phyloP scores from a whole-genome alignment of 2,888 invertebrate genomes.

The Drosophila nr. medialis region DNA sequence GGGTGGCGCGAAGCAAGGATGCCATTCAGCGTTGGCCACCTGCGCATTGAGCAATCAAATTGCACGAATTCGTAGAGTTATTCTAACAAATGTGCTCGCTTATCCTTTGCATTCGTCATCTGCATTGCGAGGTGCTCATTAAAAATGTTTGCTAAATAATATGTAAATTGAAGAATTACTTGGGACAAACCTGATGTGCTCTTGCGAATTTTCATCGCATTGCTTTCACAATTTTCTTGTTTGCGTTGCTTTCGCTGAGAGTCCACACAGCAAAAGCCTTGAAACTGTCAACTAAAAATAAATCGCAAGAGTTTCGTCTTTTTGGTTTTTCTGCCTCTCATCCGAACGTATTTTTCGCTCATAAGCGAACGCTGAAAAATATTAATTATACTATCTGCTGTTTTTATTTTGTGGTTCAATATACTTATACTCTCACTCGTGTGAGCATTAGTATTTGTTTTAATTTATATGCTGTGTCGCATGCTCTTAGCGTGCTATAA shows the following conservation, averaged over 20 bases:
- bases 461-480: slow-evolving; percentile 60
- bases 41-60: slow-evolving; percentile 65
- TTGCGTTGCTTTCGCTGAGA: slow-evolving; percentile 52
- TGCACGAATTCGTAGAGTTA: slow-evolving; percentile 50
- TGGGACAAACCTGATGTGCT: slow-evolving; percentile 1
- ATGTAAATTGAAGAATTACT: slow-evolving; percentile 42
- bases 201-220: slow-evolving; percentile 46
- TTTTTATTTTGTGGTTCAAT: slow-evolving; percentile 42
- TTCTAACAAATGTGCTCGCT: slow-evolving; percentile 16
- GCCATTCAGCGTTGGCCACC: slow-evolving; percentile 20
- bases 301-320: slow-evolving; percentile 61
- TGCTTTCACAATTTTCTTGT: slow-evolving; percentile 39
- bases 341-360: slow-evolving; percentile 14
- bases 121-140: slow-evolving; percentile 46
- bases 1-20: not conserved
- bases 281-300: slow-evolving; percentile 80
- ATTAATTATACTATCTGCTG: slow-evolving; percentile 61
- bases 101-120: slow-evolving; percentile 17
- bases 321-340: slow-evolving; percentile 18
- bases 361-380: slow-evolving; percentile 40
- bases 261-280: slow-evolving; percentile 63
- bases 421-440: slow-evolving; percentile 29
- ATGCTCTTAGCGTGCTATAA: slow-evolving; percentile 59
- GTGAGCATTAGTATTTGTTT: slow-evolving; percentile 49
- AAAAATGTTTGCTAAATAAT: slow-evolving; percentile 31